Conservation (phyloP, 2,113 vertebrate species). For the Cyprinus carpio region DNA sequence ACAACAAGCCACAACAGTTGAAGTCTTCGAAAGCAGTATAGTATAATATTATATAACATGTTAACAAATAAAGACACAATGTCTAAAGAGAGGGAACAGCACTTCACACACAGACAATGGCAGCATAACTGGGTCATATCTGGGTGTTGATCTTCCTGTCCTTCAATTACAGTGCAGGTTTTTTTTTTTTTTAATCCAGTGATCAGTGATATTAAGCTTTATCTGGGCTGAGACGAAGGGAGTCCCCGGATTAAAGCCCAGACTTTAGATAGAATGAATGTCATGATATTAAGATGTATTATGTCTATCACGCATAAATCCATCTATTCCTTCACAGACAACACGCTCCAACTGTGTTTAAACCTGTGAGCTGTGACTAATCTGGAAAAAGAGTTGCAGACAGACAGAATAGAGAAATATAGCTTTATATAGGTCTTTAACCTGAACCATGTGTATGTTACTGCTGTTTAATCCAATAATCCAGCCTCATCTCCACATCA, state of each 20-base stretch:
- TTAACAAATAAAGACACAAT: neutral
- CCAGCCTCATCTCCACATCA: neutral
- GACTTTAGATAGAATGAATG: neutral
- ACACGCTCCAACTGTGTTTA: neutral
- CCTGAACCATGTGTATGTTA: neutral
- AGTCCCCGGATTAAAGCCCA: constrained; percentile 28
- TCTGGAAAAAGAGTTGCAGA: neutral
- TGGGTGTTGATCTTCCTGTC: neutral
- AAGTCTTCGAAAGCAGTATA: neutral
- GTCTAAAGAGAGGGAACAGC: neutral
- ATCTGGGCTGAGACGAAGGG: constrained; percentile 21
- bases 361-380: neutral
- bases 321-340: neutral
- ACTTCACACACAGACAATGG: neutral
- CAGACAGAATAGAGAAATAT: neutral
- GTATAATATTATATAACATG: no score
- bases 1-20: neutral
- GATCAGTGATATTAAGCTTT: constrained; percentile 35
- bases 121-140: constrained; percentile 14
- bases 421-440: neutral
- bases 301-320: neutral
- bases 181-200: constrained; percentile 16
- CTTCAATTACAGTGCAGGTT: constrained; percentile 24
- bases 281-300: neutral
- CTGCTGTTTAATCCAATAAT: constrained; percentile 10